Conservation (phyloP, 2,113 vertebrate species). For the Amphiprion percula region DNA sequence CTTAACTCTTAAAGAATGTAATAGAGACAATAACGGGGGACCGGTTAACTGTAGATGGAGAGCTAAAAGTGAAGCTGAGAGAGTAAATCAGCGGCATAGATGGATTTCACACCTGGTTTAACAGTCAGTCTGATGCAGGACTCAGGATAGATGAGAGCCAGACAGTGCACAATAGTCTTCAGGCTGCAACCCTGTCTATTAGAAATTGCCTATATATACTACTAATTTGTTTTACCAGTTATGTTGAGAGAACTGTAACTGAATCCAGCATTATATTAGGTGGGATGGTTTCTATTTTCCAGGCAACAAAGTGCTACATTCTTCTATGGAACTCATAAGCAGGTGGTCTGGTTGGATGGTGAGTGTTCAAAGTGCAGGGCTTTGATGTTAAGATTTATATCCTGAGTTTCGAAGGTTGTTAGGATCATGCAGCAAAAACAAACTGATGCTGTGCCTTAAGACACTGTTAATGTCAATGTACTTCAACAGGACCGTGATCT, state of each 20-base stretch:
- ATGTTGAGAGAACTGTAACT: not conserved
- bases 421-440: not conserved
- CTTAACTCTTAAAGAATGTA: slow-evolving; percentile 5
- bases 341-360: not conserved
- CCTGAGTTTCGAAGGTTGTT: too few relatives aligned
- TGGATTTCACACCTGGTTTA: slow-evolving; percentile 58
- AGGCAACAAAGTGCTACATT: not conserved
- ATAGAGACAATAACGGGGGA: slow-evolving; percentile 29
- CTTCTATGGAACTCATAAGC: not conserved
- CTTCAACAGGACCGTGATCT: not conserved
- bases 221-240: not conserved
- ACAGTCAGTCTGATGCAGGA: slow-evolving; percentile 8
- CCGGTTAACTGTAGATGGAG: slow-evolving; percentile 28
- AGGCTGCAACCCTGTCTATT: not conserved
- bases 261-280: not conserved
- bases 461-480: not conserved
- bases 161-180: not conserved
- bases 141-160: too few relatives aligned
- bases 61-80: slow-evolving; percentile 40
- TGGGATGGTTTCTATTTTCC: not conserved
- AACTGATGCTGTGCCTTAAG: not conserved
- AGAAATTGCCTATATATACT: not conserved
- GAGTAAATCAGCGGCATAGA: slow-evolving; percentile 22
- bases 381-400: too few relatives aligned
- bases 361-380: too few relatives aligned